Base-by-base conservation (phyloP, 1,140 invertebrate genomes). In the Proales similis region DNA sequence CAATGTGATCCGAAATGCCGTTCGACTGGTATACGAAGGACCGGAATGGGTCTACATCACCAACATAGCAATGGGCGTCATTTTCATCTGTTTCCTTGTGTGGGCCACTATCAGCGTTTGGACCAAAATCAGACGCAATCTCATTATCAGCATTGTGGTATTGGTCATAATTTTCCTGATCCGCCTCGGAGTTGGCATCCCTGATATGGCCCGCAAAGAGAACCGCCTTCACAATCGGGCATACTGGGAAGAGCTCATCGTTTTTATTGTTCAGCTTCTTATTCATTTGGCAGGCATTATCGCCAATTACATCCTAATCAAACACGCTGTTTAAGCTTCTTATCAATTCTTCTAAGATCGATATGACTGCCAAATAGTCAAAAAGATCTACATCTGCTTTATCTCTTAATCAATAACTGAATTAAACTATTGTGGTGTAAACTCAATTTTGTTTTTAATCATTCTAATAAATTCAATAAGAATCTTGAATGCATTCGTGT, bases 51-150 rank as follows among this genome's bases (percentile, higher is more conserved):
- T 29, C 12, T 57, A 57, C 27, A 39, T 39, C 4, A 14, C 51
- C 6, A 57, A 57, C 17, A 42, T 57, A 9, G 33, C 36, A n/a
- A 24, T 57, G 11, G 51, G 51, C 17, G 20, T 57, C 5, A 14
- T 57, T 20, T 57, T 57, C 12, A 42, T 57, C 14, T 36, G 36
- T 6, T 19, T 57, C 20, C 27, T 39, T 19, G 45, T 57, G 9
- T 57, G 51, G 51, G 51, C 51, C 45, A 57, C 45, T 27, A 26
- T 57, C n/a, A 57, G 33, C 24, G 51, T 42, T 42, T 57, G 51
- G 51, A 57, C 24, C 36, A 57, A 57, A 26, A 42, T 42, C 14
- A 57, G 51, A 42, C n/a, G 51, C 39, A 57, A 57, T 39, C 22
- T 57, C 29, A 17, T 57, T 2, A 57, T 57, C 19, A 22, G 51